Evolutionary conservation across 2,797 vertebrate genomes (phyloP).

Genomic region (Taenioides sp.): DNA sequence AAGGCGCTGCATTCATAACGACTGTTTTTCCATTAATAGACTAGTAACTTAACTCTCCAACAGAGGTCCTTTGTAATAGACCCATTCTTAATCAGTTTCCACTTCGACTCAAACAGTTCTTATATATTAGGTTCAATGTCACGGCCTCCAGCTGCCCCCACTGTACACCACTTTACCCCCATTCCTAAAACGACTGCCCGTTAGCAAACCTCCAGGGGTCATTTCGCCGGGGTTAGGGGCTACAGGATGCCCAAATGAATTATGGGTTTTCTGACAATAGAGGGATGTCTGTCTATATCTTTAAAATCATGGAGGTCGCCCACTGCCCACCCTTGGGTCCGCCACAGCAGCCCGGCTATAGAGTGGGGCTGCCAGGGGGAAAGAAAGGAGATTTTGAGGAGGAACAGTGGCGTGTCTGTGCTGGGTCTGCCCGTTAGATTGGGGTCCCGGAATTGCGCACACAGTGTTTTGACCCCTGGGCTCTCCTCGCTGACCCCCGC

Average conservation of each 20-base stretch:
- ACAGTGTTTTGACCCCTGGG: slow-evolving; percentile 76
- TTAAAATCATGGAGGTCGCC: slow-evolving; percentile 77
- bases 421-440: slow-evolving; percentile 48
- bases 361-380: slow-evolving; percentile 54
- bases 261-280: slow-evolving; percentile 58
- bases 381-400: slow-evolving; percentile 77
- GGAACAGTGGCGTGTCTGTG: slow-evolving; percentile 79
- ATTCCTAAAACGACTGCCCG: slow-evolving; percentile 48
- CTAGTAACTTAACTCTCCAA: slow-evolving; percentile 41
- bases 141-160: slow-evolving; percentile 60
- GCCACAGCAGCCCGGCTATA: slow-evolving; percentile 40
- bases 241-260: slow-evolving; percentile 55
- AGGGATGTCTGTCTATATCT: slow-evolving; percentile 77
- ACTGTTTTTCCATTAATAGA: neutral
- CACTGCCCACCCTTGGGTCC: slow-evolving; percentile 57
- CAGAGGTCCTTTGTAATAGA: slow-evolving; percentile 46
- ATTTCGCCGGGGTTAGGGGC: slow-evolving; percentile 43
- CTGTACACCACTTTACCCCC: slow-evolving; percentile 30
- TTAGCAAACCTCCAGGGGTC: slow-evolving; percentile 67
- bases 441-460: slow-evolving; percentile 79
- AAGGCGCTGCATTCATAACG: slow-evolving; percentile 11
- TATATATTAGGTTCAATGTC: slow-evolving; percentile 60
- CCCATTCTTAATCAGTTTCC: slow-evolving; percentile 63
- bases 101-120: slow-evolving; percentile 56
- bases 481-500: slow-evolving; percentile 56